A percentile compares a stretch with the other conserved stretches of the same genome.
These are phyloP conservation scores for Benthosema pterotum DNA, from an alignment of 2,797 vertebrate genomes.

Conservation along the genomic window DNA sequence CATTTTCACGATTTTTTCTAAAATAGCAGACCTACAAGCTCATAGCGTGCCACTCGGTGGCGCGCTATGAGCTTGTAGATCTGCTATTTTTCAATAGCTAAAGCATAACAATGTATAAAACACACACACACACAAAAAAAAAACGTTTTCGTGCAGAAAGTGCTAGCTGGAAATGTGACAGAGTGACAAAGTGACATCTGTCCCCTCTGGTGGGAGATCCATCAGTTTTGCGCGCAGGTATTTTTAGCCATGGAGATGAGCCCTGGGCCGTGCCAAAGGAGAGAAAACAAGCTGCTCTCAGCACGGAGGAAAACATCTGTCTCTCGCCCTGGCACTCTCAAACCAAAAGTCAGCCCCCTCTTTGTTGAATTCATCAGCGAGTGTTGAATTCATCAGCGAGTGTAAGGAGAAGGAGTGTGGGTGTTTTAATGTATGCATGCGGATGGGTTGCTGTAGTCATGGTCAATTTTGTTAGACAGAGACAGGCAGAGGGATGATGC, in stretches of 20 bases:
- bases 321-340: not conserved
- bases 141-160: too few species aligned
- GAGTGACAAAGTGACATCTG: conserved; percentile 15
- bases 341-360: not conserved
- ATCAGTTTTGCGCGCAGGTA: conserved; percentile 10
- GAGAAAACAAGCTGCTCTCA: not conserved
- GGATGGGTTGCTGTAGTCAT: too few species aligned
- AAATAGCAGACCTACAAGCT: too few species aligned
- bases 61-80: too few species aligned
- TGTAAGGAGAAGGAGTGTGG: not conserved
- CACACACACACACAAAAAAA: too few species aligned
- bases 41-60: too few species aligned
- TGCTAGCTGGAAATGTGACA: conserved; percentile 14
- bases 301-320: conserved; percentile 11
- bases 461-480: too few species aligned
- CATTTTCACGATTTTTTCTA: too few species aligned
- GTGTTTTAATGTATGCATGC: not conserved
- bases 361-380: not conserved
- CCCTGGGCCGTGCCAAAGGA: conserved; percentile 6
- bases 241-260: conserved; percentile 25
- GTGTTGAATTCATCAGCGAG: not conserved
- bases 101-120: too few species aligned
- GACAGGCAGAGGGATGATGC: too few species aligned
- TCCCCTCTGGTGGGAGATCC: conserved; percentile 4
- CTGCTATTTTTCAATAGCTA: too few species aligned